Base-by-base conservation (phyloP, 1,140 invertebrate genomes). In the Camponotus floridanus region DNA sequence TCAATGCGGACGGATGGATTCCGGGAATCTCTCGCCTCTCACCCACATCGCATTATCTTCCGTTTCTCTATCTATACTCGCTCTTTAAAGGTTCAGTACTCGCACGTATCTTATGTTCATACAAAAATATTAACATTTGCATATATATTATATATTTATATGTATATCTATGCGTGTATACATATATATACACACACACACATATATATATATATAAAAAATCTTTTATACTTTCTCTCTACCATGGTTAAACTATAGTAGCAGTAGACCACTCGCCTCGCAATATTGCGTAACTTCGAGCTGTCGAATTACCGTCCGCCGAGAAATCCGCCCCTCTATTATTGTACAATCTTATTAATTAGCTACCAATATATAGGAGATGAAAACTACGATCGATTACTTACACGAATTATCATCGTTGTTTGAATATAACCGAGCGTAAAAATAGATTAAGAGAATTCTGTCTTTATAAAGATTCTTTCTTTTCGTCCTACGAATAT, bases 1-100 rank as follows among this genome's bases (percentile, higher is more conserved):
- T 91, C 93, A 94, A 92, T 93, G 94, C 94, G 94, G 94, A 94
- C 94, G 94, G 94, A 94, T 92, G 91, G 91, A 93, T 92, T 94
- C 91, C 90, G 90, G 83, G 65, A 91, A 90, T 86, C 73, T 90
- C 89, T 76, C 85, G 84, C 86, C 71, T 87, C 21, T 87, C 64
- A 86, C 57, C 73, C 57, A 68, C 76, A 85, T 91, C 67, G 85
- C 68, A 80, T 73, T 76, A 88, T 88, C 67, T 71, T 84, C 68
- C 73, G 81, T 57, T 78, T 79, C 74, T 73, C 36, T 85, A 73
- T 80, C 84, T 81, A 88, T 88, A 86, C 85, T 91, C 89, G 87
- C 91, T 92, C 89, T 76, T 57, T 91, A 92, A 51, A 93, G 93
- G 92, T 93, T 91, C 93, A 94, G 93, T 94, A 94, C 93, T 93